phyloP scores from a whole-genome alignment of 2,113 vertebrate species.

The Oenanthe oenanthe region DNA sequence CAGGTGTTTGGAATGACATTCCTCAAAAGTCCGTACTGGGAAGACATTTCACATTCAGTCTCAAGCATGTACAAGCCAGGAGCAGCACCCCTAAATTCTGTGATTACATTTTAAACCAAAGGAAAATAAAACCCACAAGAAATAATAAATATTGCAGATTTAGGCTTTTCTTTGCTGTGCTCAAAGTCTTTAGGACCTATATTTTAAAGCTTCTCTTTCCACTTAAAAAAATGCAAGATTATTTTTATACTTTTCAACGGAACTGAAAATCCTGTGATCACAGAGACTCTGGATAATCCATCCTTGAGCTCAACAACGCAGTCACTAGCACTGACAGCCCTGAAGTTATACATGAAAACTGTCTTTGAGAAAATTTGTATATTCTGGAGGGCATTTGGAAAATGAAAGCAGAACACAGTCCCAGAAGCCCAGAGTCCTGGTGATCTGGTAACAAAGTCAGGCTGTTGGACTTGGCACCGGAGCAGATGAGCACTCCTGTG shows the following conservation, averaged over 20 bases:
- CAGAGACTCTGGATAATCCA: neutral
- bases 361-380: neutral
- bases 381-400: neutral
- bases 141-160: neutral
- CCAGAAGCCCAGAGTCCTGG: rapidly evolving
- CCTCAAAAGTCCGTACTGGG: neutral
- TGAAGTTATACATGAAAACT: neutral
- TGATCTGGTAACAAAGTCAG: neutral
- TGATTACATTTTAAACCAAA: neutral
- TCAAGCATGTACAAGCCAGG: neutral
- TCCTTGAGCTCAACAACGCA: neutral
- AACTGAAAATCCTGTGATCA: neutral
- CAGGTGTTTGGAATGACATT: neutral
- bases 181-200: neutral
- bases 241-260: neutral
- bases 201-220: neutral
- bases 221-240: neutral
- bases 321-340: neutral
- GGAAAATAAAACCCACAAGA: neutral
- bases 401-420: neutral
- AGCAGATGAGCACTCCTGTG: rapidly evolving
- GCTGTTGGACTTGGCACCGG: neutral
- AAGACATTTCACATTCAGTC: neutral
- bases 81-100: neutral
- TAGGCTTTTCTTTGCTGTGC: neutral